phyloP scores from a whole-genome alignment of 2,888 invertebrate species.

The Strigamia crassipes region DNA sequence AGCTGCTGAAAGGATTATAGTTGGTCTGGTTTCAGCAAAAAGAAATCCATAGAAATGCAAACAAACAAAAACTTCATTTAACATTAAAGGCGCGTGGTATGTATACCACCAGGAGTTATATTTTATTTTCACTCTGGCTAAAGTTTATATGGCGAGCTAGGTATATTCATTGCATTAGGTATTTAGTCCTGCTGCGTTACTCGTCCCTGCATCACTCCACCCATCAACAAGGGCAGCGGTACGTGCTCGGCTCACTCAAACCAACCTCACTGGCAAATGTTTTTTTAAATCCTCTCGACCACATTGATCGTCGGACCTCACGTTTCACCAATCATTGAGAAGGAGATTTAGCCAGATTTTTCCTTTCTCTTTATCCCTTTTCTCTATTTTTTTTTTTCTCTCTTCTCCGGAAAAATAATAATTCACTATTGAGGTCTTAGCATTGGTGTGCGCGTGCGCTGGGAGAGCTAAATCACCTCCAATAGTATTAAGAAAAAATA shows the following conservation, averaged over 20 bases:
- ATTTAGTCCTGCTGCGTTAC: conserved; percentile 11
- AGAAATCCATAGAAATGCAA: too few species aligned
- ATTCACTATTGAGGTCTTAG: neutral
- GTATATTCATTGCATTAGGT: conserved; percentile 28
- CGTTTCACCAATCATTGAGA: conserved; percentile 31
- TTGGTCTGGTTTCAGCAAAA: neutral
- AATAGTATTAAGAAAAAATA: too few species aligned
- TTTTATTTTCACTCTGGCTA: neutral
- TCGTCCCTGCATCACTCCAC: neutral
- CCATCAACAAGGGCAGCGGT: conserved; percentile 31
- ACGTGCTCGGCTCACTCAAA: conserved; percentile 37
- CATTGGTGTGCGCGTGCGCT: too few species aligned
- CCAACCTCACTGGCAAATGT: conserved; percentile 28
- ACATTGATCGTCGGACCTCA: conserved; percentile 37
- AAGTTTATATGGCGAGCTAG: neutral
- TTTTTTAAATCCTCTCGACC: conserved; percentile 34
- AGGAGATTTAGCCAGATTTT: conserved; percentile 37
- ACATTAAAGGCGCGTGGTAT: too few species aligned
- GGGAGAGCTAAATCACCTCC: too few species aligned
- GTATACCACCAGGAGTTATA: too few species aligned
- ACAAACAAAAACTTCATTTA: neutral
- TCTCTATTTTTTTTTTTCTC: neutral
- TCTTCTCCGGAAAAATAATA: neutral
- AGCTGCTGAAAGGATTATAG: neutral
- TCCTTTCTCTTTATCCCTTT: neutral